Evolutionary conservation across 2,113 vertebrate species (phyloP).

Genomic region (Zosterops hypoxanthus): DNA sequence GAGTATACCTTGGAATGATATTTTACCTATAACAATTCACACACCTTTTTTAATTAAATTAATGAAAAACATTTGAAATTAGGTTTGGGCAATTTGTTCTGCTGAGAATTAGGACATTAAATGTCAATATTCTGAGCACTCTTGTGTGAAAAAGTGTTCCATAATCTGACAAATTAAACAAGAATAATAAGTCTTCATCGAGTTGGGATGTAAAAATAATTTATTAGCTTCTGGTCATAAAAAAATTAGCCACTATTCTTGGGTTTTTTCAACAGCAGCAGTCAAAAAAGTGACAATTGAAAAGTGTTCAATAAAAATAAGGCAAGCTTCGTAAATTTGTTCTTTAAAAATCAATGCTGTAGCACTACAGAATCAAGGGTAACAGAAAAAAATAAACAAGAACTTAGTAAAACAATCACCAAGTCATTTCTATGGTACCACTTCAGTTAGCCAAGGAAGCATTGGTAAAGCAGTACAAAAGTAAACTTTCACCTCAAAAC

Average conservation of each 20-base stretch:
- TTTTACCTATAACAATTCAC: background rate
- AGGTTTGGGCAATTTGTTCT: background rate
- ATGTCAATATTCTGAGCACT: background rate
- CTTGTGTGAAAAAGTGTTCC: background rate
- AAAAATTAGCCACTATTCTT: conserved; percentile 33
- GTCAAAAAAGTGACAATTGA: conserved; percentile 21
- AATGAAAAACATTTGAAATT: background rate
- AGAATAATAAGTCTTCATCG: background rate
- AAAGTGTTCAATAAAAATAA: conserved; percentile 35
- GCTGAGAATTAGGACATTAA: background rate
- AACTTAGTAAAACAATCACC: background rate
- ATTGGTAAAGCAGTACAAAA: background rate
- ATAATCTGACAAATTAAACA: background rate
- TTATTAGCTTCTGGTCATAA: conserved; percentile 48
- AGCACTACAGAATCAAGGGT: background rate
- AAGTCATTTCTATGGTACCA: background rate
- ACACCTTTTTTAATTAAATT: background rate
- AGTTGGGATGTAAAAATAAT: conserved; percentile 46
- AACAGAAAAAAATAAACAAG: background rate
- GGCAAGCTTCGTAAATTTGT: background rate
- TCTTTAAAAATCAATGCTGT: background rate
- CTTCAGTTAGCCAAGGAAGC: background rate
- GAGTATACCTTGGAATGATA: background rate
- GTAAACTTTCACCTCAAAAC: background rate
- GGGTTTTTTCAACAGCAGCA: conserved; percentile 48